A percentile compares a stretch with the other conserved stretches of the same genome.
Evolutionary conservation across 1,140 invertebrate species (phyloP).

Genomic region (Paramacrobiotus metropolitanus): DNA sequence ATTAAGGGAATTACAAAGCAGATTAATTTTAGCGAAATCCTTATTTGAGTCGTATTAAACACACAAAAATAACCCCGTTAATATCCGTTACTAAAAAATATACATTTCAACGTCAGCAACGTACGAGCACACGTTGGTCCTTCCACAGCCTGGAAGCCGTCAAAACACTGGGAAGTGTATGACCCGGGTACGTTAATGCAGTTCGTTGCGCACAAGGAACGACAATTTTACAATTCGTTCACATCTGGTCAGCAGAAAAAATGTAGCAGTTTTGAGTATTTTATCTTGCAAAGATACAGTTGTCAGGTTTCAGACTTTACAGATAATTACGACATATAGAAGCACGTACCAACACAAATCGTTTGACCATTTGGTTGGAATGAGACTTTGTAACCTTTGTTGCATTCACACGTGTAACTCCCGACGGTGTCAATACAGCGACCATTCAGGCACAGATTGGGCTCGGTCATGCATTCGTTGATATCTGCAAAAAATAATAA

Average conservation of each 20-base stretch:
- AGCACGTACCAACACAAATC: conserved; percentile 43
- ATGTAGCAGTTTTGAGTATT: too few species aligned
- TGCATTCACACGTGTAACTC: conserved; percentile 53
- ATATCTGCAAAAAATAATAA: too few species aligned
- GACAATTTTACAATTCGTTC: conserved; percentile 41
- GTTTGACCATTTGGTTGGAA: conserved; percentile 32
- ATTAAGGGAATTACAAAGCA: too few species aligned
- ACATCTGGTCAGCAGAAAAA: too few species aligned
- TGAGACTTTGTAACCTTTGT: conserved; percentile 55
- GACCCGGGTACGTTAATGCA: not conserved
- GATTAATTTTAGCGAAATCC: too few species aligned
- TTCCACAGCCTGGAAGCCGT: not conserved
- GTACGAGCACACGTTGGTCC: not conserved
- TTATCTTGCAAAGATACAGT: too few species aligned
- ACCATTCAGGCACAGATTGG: conserved; percentile 46
- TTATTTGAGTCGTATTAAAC: too few species aligned
- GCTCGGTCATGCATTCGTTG: conserved; percentile 50
- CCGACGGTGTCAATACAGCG: conserved; percentile 56
- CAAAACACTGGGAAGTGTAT: not conserved
- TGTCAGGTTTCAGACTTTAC: too few species aligned
- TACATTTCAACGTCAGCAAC: too few species aligned
- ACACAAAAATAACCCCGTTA: too few species aligned
- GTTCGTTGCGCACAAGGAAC: not conserved
- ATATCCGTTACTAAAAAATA: too few species aligned
- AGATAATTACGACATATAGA: too few species aligned